These are phyloP conservation scores for Holocentrus rufus DNA, from an alignment of 2,797 vertebrate genomes.

Conservation along the genomic window DNA sequence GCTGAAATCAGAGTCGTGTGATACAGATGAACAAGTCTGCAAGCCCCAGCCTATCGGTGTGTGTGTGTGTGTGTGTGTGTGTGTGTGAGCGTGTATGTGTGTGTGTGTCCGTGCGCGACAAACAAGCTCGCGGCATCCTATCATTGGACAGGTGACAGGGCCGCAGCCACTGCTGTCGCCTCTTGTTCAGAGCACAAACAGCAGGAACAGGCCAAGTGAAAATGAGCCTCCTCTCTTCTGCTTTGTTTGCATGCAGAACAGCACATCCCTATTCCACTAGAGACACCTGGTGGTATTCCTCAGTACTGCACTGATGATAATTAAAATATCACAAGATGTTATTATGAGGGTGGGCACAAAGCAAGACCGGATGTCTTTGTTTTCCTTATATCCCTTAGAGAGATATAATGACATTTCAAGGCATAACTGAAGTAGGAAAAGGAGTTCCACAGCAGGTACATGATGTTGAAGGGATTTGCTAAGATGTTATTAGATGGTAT, in stretches of 20 bases:
- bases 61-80: conserved; percentile 10
- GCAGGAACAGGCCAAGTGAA: neutral
- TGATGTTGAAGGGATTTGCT: neutral
- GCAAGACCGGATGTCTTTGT: neutral
- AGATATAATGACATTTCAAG: neutral
- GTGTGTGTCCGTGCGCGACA: conserved; percentile 1
- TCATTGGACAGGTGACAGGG: conserved; percentile 24
- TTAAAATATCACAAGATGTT: neutral
- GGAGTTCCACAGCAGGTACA: neutral
- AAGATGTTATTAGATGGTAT: neutral
- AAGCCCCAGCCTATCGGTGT: conserved; percentile 1
- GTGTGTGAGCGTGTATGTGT: conserved; percentile 16
- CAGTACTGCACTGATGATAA: conserved; percentile 48
- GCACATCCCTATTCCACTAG: conserved; percentile 61
- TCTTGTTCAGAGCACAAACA: conserved; percentile 11
- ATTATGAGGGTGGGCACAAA: neutral
- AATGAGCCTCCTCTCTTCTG: neutral
- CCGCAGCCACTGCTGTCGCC: conserved; percentile 1
- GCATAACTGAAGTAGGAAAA: neutral
- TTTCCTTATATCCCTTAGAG: neutral
- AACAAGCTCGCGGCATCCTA: conserved; percentile 4
- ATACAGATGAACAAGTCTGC: no score
- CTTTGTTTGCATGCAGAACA: neutral
- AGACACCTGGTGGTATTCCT: conserved; percentile 70
- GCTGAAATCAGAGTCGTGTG: no score